Evolutionary conservation across 1,140 invertebrate genomes (phyloP).

Genomic region (Saccostrea cuccullata): DNA sequence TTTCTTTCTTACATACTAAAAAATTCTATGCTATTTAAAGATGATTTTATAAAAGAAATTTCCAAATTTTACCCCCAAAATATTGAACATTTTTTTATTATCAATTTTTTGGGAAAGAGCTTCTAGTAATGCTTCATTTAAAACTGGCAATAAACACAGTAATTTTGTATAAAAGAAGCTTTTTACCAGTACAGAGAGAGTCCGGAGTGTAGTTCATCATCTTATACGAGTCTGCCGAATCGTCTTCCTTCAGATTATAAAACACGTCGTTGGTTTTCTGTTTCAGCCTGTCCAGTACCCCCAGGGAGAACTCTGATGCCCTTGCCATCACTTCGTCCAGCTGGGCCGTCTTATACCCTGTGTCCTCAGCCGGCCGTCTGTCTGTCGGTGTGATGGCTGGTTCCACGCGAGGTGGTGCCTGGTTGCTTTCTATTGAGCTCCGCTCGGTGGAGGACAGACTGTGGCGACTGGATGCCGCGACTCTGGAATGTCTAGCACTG

Average conservation of each 20-base stretch:
- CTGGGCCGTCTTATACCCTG: slow-evolving; percentile 46
- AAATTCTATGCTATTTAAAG: too few species aligned
- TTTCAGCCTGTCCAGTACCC: slow-evolving; percentile 45
- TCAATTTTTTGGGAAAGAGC: too few species aligned
- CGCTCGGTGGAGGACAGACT: slow-evolving; percentile 50
- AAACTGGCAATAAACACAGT: too few species aligned
- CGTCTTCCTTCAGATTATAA: slow-evolving; percentile 43
- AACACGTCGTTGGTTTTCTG: slow-evolving; percentile 56
- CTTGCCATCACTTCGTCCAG: slow-evolving; percentile 47
- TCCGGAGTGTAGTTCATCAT: slow-evolving; percentile 39
- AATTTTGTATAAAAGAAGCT: too few species aligned
- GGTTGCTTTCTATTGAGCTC: slow-evolving; percentile 46
- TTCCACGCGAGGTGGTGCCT: slow-evolving; percentile 12
- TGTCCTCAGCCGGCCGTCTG: slow-evolving; percentile 32
- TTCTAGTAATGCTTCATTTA: too few species aligned
- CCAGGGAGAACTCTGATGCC: slow-evolving; percentile 47
- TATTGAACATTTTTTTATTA: too few species aligned
- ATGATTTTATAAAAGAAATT: too few species aligned
- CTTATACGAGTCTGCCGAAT: slow-evolving; percentile 1
- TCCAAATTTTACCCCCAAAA: too few species aligned
- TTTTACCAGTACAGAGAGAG: too few species aligned
- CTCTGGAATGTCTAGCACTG: slow-evolving; percentile 21
- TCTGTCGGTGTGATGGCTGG: slow-evolving; percentile 13
- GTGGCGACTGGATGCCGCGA: slow-evolving; percentile 38
- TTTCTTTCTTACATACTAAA: too few species aligned